Evolutionary conservation across 2,113 vertebrate genomes (phyloP), one percentile per base, ranked within the genome.

Genomic region (Callithrix jacchus): DNA sequence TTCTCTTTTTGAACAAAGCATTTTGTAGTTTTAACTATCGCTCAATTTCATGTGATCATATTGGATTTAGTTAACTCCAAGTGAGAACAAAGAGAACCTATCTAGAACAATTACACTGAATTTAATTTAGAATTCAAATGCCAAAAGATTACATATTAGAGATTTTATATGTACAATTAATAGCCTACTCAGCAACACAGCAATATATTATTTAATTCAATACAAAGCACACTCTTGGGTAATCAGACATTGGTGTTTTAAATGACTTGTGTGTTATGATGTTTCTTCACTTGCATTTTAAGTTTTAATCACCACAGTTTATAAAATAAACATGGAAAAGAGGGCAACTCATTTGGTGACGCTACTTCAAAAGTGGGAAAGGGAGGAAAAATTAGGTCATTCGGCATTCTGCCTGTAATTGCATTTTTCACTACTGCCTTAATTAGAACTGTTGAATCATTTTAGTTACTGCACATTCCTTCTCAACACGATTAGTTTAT

Each of bases 381-480:
- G 86, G 89, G 23, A 27, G 0, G 52, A 73, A 87, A 87, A 97
- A 94, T 45, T 66, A 68, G 81, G 47, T 92, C 91, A 73, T 87
- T 91, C 5, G 27, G 21, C 83, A 92, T 82, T 92, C 96, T 97
- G 42, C 49, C 96, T 96, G 9, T 86, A 96, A 97, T 83, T 97
- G 66, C 87, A 73, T 82, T 81, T 94, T 93, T 96, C 90, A 70
- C 66, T 89, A 37, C 71, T 61, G 96, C 94, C 85, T 95, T 97
- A 98, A 98, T 98, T 94, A 98, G 58, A 66, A 93, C 47, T 10
- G 90, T 49, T 96, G 87, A 96, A 96, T 91, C 0, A 97, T 92
- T 97, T 97, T 54, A 56, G 17, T 52, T 94, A 97, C 27, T 2
- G 77, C 23, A 74, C 89, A 89, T 97, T 96, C 84, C 80, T 97